These are phyloP conservation scores for Antheraea mylitta DNA, from an alignment of 1,140 invertebrate genomes.

Conservation along the genomic window DNA sequence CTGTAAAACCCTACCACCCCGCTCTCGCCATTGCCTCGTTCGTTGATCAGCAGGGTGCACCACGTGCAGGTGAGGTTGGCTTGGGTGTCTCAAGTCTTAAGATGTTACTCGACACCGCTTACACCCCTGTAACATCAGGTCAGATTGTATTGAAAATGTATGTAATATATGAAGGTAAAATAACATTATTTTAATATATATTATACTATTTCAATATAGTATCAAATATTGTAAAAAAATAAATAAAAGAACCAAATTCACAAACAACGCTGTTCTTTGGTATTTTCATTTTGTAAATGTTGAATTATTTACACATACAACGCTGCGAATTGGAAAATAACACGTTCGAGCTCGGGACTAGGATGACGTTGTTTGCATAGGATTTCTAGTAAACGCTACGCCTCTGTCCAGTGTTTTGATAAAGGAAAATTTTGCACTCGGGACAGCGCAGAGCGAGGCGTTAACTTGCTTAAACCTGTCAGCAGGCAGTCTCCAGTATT, in stretches of 20 bases:
- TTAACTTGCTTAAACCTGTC: conserved; percentile 20
- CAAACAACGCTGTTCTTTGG: not conserved
- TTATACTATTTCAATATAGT: not conserved
- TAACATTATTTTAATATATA: not conserved
- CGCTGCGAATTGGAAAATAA: not conserved
- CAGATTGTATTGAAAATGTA: no score
- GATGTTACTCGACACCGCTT: no score
- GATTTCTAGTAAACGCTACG: conserved; percentile 13
- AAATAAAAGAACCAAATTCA: not conserved
- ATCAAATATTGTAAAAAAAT: not conserved
- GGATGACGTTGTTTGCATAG: conserved; percentile 4
- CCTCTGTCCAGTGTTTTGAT: conserved; percentile 18
- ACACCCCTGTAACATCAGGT: no score
- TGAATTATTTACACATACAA: conserved; percentile 5
- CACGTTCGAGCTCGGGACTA: not conserved
- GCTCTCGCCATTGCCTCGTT: no score
- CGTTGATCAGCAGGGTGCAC: no score
- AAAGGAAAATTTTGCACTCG: conserved; percentile 20
- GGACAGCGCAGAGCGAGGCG: conserved; percentile 3
- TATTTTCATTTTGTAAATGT: not conserved
- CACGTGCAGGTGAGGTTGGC: no score
- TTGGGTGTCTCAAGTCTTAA: no score
- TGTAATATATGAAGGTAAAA: not conserved
- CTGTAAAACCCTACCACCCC: no score
- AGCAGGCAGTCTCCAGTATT: conserved; percentile 4